These are phyloP conservation scores for Vanessa cardui DNA, from an alignment of 2,888 invertebrate species.

Conservation along the genomic window DNA sequence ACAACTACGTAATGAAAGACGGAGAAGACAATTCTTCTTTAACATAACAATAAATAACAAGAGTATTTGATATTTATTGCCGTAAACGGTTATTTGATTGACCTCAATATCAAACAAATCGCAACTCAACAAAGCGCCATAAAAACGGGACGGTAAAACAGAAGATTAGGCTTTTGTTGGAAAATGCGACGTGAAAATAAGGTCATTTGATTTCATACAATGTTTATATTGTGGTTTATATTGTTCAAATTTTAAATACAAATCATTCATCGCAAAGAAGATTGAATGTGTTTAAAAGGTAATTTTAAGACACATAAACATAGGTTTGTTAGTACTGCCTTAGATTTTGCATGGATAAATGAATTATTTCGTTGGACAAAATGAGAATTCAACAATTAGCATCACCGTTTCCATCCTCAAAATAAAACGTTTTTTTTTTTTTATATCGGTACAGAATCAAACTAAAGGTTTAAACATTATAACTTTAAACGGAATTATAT, in stretches of 20 bases:
- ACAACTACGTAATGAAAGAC: too few relatives aligned
- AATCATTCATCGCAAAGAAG: neutral
- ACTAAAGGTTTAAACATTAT: too few relatives aligned
- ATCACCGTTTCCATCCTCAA: too few relatives aligned
- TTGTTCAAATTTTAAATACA: neutral
- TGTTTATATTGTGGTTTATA: neutral
- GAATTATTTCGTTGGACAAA: too few relatives aligned
- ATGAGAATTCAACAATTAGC: too few relatives aligned
- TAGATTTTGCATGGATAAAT: too few relatives aligned
- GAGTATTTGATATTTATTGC: neutral
- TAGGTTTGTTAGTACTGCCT: neutral
- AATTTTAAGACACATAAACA: too few relatives aligned
- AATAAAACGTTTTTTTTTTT: too few relatives aligned
- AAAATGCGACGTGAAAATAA: neutral
- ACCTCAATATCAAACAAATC: neutral
- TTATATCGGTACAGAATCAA: too few relatives aligned
- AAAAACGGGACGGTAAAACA: neutral
- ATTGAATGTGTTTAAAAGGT: neutral
- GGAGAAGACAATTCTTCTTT: too few relatives aligned
- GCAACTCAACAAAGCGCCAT: neutral
- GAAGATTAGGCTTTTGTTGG: neutral
- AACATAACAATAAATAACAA: too few relatives aligned
- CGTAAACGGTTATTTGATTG: neutral
- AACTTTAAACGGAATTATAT: too few relatives aligned
- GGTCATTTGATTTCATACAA: constrained; percentile 1